These are phyloP conservation scores for Alligator sinensis DNA, from an alignment of 2,113 vertebrate genomes.

Conservation along the genomic window DNA sequence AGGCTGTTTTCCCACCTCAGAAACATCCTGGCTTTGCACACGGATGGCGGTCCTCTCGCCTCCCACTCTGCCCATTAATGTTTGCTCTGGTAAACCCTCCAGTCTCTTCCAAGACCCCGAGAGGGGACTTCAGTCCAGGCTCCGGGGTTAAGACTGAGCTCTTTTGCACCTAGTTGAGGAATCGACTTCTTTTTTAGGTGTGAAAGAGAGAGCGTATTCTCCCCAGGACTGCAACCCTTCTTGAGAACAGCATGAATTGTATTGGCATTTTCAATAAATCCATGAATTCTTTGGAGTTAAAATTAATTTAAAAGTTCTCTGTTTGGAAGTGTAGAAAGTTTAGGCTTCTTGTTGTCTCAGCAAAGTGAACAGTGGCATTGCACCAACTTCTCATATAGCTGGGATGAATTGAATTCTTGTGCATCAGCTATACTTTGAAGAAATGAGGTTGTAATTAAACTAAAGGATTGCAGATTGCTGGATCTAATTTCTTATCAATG, in stretches of 20 bases:
- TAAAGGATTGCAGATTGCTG: neutral
- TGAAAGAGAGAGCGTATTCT: neutral
- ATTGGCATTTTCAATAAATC: neutral
- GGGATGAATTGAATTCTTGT: constrained; percentile 33
- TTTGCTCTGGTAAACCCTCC: neutral
- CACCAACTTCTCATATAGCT: constrained; percentile 20
- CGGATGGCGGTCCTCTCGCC: neutral
- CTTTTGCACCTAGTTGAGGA: neutral
- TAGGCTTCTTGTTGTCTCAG: constrained; percentile 45
- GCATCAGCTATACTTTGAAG: constrained; percentile 29
- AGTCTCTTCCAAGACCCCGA: accelerated
- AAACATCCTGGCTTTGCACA: neutral
- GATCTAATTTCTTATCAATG: neutral
- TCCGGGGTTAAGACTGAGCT: neutral
- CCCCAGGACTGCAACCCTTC: neutral
- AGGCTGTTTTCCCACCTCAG: neutral
- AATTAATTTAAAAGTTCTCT: constrained; percentile 7
- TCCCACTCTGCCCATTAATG: accelerated
- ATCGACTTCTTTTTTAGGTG: accelerated
- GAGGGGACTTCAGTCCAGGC: neutral
- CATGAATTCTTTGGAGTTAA: constrained; percentile 2
- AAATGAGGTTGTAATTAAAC: constrained; percentile 35
- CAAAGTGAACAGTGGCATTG: constrained; percentile 22
- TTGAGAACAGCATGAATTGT: constrained; percentile 22
- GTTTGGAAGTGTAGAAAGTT: constrained; percentile 33